These are phyloP conservation scores for Eretmocerus hayati DNA, from an alignment of 2,888 invertebrate genomes.

Conservation along the genomic window DNA sequence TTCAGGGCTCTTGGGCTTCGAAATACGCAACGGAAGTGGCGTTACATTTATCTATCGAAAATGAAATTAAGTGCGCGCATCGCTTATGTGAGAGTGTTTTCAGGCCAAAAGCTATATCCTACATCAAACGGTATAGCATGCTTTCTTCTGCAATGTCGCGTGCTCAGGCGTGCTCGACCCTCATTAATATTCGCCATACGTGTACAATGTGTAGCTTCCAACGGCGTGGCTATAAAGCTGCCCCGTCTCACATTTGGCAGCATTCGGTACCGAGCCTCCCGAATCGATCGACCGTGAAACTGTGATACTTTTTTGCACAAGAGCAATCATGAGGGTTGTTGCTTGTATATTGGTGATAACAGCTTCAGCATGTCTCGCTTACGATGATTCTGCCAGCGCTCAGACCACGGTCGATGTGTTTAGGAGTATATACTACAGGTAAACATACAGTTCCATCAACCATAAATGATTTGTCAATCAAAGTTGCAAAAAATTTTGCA, in stretches of 20 bases:
- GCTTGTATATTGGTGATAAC: constrained; percentile 32
- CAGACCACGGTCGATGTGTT: constrained; percentile 38
- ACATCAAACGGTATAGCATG: constrained; percentile 31
- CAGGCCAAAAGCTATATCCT: constrained; percentile 6
- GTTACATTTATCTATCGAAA: constrained; percentile 20
- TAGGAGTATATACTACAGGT: constrained; percentile 42
- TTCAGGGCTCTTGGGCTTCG: no score
- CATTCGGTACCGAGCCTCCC: constrained; percentile 44
- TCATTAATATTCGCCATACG: constrained; percentile 24
- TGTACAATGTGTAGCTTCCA: constrained; percentile 27
- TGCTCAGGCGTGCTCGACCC: constrained; percentile 33
- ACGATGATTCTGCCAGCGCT: constrained; percentile 24
- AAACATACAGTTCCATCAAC: background rate
- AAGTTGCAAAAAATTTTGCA: no score
- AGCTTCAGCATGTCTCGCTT: constrained; percentile 21
- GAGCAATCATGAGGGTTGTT: constrained; percentile 38
- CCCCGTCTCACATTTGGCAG: constrained; percentile 33
- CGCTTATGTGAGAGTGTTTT: background rate
- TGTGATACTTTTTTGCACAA: no score
- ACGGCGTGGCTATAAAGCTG: constrained; percentile 42
- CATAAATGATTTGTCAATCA: constrained; percentile 11
- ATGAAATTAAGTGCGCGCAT: constrained; percentile 25
- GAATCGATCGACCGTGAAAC: constrained; percentile 33
- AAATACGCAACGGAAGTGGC: constrained; percentile 13
- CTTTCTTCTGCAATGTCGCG: constrained; percentile 40